Base-by-base conservation (phyloP, 1,140 invertebrate genomes). In the Musca domestica region DNA sequence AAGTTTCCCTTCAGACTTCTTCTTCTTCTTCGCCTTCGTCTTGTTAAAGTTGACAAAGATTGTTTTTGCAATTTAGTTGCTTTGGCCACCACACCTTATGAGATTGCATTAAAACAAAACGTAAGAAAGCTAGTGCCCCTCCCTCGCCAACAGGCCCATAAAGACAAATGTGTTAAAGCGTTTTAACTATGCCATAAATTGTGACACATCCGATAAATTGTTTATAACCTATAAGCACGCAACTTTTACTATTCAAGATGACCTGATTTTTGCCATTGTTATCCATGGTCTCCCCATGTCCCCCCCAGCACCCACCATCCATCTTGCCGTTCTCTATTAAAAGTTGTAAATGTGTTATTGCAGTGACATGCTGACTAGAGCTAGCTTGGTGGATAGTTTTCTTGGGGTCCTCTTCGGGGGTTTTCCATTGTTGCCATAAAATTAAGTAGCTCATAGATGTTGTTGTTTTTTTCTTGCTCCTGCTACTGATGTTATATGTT, bases 181-280 rank as follows among this genome's bases (percentile, higher is more conserved):
- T 61, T 61, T 61, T 61, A 61, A 61, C 27, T 61, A 34, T 34
- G 56, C 56, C 56, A 61, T 61, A 61, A 61, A 61, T 61, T 61
- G 56, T 61, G 56, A 61, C 56, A 61, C 56, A 61, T 61, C 54
- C 56, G 56, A 61, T 61, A 61, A 61, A 61, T 61, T 61, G 56
- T 61, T 61, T 61, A 61, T 61, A 30, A 30, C 56, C 56, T 27
- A 34, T 61, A n/a, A 34, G 34, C 56, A 61, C 27, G 56, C 56
- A 61, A 61, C 30, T 51, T 19, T 19, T 19, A 10, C 48, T 61
- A 14, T 15, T 27, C 14, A 51, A 51, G 20, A 61, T 61, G 56
- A 61, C 56, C 56, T 61, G 56, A 61, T 61, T 61, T 61, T 61
- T 61, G 6, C 1, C 34, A 41, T 41, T 41, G 34, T 41, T 41